These are phyloP conservation scores for Tragelaphus eurycerus DNA, from an alignment of 2,797 vertebrate species.

Conservation along the genomic window DNA sequence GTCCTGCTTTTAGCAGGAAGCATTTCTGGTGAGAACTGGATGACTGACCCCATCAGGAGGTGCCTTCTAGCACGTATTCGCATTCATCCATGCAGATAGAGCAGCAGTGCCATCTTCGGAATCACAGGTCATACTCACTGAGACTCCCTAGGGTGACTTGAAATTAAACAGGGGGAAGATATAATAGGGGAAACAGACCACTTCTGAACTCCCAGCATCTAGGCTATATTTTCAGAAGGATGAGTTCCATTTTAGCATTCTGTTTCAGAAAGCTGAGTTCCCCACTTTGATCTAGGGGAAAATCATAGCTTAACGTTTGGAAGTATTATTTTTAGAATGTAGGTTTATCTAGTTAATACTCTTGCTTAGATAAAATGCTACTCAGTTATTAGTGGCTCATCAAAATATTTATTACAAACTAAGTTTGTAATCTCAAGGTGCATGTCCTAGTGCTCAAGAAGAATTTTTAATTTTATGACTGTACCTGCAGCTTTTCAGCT, in stretches of 20 bases:
- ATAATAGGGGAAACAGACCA: neutral
- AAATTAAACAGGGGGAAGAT: conserved; percentile 21
- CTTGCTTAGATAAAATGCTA: conserved; percentile 48
- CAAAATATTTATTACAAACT: neutral
- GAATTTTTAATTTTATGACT: neutral
- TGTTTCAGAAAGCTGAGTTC: neutral
- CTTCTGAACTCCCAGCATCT: neutral
- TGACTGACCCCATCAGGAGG: conserved; percentile 36
- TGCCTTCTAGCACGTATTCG: conserved; percentile 15
- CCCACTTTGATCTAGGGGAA: neutral
- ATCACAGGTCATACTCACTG: neutral
- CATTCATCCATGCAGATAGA: neutral
- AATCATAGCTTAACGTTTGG: neutral
- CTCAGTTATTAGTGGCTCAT: neutral
- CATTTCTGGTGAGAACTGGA: conserved; percentile 6
- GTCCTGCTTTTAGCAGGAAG: neutral
- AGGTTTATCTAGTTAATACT: neutral
- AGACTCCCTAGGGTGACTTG: neutral
- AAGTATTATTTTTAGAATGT: neutral
- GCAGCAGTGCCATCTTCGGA: conserved; percentile 20
- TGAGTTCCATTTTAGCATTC: neutral
- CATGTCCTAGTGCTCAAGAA: neutral
- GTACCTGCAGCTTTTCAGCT: neutral
- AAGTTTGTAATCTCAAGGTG: neutral
- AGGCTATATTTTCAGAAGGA: conserved; percentile 9